Base-by-base conservation (phyloP, 2,113 vertebrate genomes). In the Lophius piscatorius region DNA sequence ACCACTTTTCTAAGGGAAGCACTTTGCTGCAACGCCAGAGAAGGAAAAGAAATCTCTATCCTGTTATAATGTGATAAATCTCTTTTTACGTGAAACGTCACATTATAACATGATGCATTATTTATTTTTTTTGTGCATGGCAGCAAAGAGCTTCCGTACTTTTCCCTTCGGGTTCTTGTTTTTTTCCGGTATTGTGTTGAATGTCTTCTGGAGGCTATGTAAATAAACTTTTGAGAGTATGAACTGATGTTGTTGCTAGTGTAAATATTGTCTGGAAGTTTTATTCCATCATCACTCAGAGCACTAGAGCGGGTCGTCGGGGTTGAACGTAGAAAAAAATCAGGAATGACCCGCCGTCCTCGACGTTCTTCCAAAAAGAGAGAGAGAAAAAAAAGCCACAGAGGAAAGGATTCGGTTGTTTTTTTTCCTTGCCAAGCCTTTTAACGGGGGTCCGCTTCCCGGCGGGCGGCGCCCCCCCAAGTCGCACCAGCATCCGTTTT, bases 221-320 rank as follows among this genome's bases (percentile, higher is more conserved):
- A 91, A 90, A 82, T 87, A 87, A 35, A 31, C 69, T 70, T 80
- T 84, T 78, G 46, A 89, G 91, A 91, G 51, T 67, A 69, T 83
- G 67, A 75, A 70, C 74, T 77, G 71, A 66, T 68, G 71, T 91
- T 91, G 86, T 91, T 91, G 68, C 63, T 68, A 39, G 63, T 87
- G 82, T 93, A 92, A 91, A 92, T 92, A 91, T 91, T 49, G 91
- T 91, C 90, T 92, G 91, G 88, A 92, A 91, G 90, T 82, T 78
- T 45, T 82, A 28, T 31, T 31, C 8, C 29, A 82, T 78, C 16
- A 77, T 65, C 54, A 51, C 28, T 71, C 45, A 49, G 64, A 60
- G 44, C 48, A 54, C 58, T 55, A 57, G 41, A 60, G 48, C 35
- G 26, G 39, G 14, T 26, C 38, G 42, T 35, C 48, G 47, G 50